Conservation (phyloP, 2,797 vertebrate genomes). For the Knipowitschia caucasica region DNA sequence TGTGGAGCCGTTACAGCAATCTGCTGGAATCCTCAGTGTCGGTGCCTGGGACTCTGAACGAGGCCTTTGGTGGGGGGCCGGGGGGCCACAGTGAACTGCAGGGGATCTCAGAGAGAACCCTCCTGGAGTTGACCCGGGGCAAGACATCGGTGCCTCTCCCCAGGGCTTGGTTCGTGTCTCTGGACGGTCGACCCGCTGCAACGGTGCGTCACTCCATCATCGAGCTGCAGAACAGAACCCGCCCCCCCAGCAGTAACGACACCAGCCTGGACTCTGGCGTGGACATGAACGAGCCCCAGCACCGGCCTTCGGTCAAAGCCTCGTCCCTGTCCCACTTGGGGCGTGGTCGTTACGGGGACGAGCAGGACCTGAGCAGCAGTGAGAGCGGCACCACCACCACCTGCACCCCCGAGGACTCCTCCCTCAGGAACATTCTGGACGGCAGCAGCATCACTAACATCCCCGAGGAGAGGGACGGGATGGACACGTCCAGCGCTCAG, state of each 20-base stretch:
- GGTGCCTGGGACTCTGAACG: constrained; percentile 92
- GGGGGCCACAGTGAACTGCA: constrained; percentile 81
- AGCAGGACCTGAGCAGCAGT: constrained; percentile 90
- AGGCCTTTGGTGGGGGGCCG: constrained; percentile 77
- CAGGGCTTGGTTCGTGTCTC: constrained; percentile 93
- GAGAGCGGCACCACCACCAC: constrained; percentile 88
- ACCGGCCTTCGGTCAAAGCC: constrained; percentile 82
- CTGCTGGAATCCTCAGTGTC: constrained; percentile 92
- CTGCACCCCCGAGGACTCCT: constrained; percentile 88
- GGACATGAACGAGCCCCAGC: constrained; percentile 92
- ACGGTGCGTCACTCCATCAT: constrained; percentile 94
- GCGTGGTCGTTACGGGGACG: constrained; percentile 72
- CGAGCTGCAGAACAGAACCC: constrained; percentile 84
- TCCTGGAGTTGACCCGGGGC: constrained; percentile 86
- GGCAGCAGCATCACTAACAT: constrained; percentile 83
- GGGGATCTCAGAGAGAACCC: constrained; percentile 91
- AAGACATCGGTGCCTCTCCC: constrained; percentile 84
- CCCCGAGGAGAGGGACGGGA: constrained; percentile 74
- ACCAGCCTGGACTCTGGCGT: constrained; percentile 95
- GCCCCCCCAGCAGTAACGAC: constrained; percentile 87
- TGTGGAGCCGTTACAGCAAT: constrained; percentile 84
- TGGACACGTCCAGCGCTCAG: constrained; percentile 74
- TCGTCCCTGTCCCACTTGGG: constrained; percentile 72
- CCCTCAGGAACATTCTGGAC: constrained; percentile 82
- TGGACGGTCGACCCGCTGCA: constrained; percentile 89